Percentiles rank a stretch among this genome's conserved stretches.
Conservation (phyloP, 2,797 vertebrate genomes). For the Oreonectes daqikongensis region DNA sequence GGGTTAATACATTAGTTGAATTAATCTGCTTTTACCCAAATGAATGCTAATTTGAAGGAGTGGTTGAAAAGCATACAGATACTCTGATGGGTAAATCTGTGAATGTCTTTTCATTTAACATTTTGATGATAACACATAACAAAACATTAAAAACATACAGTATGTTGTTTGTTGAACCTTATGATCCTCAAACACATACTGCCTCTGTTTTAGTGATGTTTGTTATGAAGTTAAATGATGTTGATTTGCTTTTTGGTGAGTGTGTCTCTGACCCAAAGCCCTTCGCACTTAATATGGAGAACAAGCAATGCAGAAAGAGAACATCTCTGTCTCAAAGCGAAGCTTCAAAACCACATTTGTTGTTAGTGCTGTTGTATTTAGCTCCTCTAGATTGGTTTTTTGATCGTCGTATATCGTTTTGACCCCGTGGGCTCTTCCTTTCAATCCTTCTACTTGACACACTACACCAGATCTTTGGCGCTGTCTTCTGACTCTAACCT, state of each 20-base stretch:
- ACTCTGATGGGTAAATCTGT: too few species aligned
- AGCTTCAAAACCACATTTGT: neutral
- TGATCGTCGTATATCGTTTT: neutral
- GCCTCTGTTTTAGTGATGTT: neutral
- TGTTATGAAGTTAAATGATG: neutral
- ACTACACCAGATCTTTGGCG: neutral
- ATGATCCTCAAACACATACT: neutral
- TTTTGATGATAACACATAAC: too few species aligned
- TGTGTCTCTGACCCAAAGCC: conserved; percentile 12
- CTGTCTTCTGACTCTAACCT: neutral
- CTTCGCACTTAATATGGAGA: neutral
- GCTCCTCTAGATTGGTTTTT: conserved; percentile 6
- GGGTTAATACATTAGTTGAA: too few species aligned
- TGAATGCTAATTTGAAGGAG: too few species aligned
- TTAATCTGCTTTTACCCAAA: too few species aligned
- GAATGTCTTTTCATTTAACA: too few species aligned
- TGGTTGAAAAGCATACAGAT: too few species aligned
- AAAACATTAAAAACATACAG: too few species aligned
- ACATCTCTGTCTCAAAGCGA: neutral
- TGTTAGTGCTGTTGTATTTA: neutral
- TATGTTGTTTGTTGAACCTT: neutral
- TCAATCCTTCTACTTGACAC: conserved; percentile 7
- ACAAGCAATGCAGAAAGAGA: neutral
- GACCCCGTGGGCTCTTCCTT: conserved; percentile 8
- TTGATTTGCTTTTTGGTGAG: neutral